Evolutionary conservation across 53 echinoderm and acorn worm genomes (phyloP).

Genomic region (Mesocentrotus franciscanus): DNA sequence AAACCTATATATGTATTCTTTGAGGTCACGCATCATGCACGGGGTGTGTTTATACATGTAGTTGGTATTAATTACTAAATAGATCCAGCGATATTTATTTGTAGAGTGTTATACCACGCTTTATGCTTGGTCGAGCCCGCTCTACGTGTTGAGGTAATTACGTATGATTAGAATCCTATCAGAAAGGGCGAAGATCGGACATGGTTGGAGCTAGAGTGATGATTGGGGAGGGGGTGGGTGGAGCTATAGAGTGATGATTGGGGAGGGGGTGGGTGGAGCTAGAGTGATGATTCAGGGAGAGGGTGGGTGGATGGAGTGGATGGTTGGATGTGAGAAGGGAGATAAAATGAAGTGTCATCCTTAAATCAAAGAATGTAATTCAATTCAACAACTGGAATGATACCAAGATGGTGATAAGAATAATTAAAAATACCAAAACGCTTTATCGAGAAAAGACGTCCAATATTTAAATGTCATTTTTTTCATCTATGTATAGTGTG

Average conservation of each 20-base stretch:
- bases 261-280: not conserved
- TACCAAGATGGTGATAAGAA: not conserved
- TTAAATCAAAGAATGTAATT: not conserved
- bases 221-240: not conserved
- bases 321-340: not conserved
- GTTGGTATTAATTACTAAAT: slow-evolving; percentile 22
- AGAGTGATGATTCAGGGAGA: not conserved
- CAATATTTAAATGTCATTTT: too few species aligned
- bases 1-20: not conserved
- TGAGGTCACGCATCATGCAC: not conserved
- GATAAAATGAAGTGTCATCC: not conserved
- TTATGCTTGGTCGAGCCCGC: not conserved
- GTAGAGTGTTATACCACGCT: not conserved
- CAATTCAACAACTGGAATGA: not conserved
- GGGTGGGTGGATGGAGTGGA: not conserved
- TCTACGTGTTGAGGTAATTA: not conserved
- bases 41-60: slow-evolving; percentile 22
- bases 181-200: not conserved
- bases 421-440: not conserved
- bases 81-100: not conserved
- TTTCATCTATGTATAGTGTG: too few species aligned
- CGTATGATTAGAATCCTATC: not conserved
- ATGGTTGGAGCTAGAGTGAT: not conserved
- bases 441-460: too few species aligned
- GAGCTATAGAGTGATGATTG: too few species aligned